Conservation (phyloP, 2,797 vertebrate genomes). For the Diglossa cyanea region DNA sequence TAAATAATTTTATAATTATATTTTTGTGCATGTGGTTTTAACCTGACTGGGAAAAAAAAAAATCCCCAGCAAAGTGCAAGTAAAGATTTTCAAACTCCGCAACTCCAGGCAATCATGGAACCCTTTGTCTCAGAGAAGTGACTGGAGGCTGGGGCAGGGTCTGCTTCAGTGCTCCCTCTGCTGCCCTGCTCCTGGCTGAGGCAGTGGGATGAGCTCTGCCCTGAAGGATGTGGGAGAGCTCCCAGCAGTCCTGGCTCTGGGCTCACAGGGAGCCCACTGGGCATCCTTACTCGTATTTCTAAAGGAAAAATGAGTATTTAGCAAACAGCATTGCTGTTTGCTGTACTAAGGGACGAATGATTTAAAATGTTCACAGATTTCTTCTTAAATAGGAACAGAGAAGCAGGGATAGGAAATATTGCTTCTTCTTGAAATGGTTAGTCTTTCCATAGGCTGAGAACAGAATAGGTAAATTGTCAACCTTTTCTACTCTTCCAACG, state of each 20-base stretch:
- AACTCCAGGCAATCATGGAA: neutral
- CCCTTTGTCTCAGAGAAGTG: neutral
- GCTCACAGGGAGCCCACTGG: accelerated
- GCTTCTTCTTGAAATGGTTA: neutral
- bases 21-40: neutral
- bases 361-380: constrained; percentile 59
- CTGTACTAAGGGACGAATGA: neutral
- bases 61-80: neutral
- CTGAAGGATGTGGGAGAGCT: neutral
- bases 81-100: neutral
- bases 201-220: neutral
- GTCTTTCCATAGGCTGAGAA: neutral
- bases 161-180: neutral
- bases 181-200: neutral
- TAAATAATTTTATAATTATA: neutral
- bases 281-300: neutral
- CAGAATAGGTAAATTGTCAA: neutral
- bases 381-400: constrained; percentile 41
- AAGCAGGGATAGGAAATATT: neutral
- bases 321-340: neutral
- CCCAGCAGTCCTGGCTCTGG: neutral
- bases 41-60: neutral
- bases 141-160: neutral
- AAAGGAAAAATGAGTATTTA: neutral
- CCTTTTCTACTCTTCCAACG: neutral